Conservation (phyloP, 2,797 vertebrate species). For the Gadopsis bispinosus region DNA sequence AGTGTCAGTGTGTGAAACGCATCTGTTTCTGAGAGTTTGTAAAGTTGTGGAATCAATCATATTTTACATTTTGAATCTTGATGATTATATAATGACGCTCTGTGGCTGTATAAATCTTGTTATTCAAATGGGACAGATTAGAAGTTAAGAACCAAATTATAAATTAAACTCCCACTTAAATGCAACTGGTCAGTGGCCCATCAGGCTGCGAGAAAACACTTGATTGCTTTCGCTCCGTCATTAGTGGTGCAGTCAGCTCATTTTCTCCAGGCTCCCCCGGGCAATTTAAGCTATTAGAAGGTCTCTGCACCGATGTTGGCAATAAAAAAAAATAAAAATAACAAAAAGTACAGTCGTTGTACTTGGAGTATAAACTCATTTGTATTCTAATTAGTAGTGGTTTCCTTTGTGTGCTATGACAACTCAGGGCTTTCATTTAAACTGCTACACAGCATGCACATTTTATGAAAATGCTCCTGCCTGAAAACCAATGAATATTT, state of each 20-base stretch:
- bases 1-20: background rate
- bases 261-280: slow-evolving; percentile 15
- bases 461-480: background rate
- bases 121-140: background rate
- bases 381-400: slow-evolving; percentile 58
- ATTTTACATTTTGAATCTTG: background rate
- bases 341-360: slow-evolving; percentile 19
- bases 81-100: too few species aligned
- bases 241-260: slow-evolving; percentile 27
- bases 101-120: background rate
- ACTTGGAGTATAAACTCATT: slow-evolving; percentile 34
- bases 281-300: slow-evolving; percentile 28
- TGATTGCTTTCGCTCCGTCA: slow-evolving; percentile 25
- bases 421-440: slow-evolving; percentile 22
- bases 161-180: slow-evolving; percentile 25
- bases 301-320: slow-evolving; percentile 21
- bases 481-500: background rate
- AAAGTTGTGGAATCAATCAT: background rate
- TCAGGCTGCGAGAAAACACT: background rate
- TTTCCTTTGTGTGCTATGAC: slow-evolving; percentile 49
- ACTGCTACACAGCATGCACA: background rate
- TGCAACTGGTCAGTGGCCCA: slow-evolving; percentile 1
- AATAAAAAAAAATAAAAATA: slow-evolving; percentile 26
- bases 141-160: background rate
- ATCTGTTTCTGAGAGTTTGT: background rate